Percentiles rank a stretch among this genome's conserved stretches.
These are phyloP conservation scores for Atrichornis clamosus DNA, from an alignment of 2,113 vertebrate genomes.

Conservation along the genomic window DNA sequence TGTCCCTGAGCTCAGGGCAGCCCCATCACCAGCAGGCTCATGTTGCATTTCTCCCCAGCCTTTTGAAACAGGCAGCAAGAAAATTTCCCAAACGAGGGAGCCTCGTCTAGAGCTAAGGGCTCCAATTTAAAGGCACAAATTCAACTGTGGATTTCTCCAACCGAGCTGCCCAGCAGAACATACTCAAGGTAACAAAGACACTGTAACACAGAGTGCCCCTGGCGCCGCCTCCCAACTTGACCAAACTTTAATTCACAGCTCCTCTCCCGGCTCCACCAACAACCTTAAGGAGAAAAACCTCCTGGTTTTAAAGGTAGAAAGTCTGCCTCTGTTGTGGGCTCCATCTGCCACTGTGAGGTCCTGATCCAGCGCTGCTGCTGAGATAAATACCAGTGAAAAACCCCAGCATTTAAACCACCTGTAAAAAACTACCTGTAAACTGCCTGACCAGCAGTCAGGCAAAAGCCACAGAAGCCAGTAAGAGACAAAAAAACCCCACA, in stretches of 20 bases:
- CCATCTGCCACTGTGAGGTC: background rate
- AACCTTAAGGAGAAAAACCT: background rate
- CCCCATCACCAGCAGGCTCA: background rate
- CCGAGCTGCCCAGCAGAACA: background rate
- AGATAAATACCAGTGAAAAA: background rate
- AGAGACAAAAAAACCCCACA: background rate
- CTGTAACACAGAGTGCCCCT: fast-evolving
- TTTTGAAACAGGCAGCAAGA: background rate
- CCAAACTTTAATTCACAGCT: background rate
- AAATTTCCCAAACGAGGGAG: background rate
- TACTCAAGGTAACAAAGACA: background rate
- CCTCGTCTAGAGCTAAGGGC: background rate
- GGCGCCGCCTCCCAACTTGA: background rate
- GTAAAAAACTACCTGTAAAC: no score
- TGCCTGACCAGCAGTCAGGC: background rate
- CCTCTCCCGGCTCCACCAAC: background rate
- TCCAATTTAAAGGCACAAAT: background rate
- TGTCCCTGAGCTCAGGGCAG: background rate
- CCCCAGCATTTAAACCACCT: background rate
- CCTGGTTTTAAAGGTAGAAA: background rate
- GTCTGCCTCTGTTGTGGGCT: background rate
- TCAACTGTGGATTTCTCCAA: background rate
- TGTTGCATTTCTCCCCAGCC: background rate
- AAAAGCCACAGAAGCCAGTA: background rate
- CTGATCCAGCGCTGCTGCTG: background rate